Conservation (phyloP, 2,113 vertebrate genomes). For the Apeltes quadracus region DNA sequence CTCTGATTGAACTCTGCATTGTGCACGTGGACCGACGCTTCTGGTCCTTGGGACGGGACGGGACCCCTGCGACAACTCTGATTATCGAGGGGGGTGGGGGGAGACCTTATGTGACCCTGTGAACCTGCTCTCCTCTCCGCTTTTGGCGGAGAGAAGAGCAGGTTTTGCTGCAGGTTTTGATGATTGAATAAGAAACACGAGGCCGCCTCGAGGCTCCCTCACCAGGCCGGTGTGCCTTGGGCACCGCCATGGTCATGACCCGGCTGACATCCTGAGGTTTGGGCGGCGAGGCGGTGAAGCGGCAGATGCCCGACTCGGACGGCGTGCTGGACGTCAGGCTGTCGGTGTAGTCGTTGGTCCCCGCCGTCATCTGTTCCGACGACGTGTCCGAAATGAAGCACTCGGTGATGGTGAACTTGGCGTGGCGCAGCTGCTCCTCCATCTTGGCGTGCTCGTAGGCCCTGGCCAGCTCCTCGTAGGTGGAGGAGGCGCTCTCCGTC, state of each 20-base stretch:
- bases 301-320: conserved; percentile 98
- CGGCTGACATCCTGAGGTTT: conserved; percentile 98
- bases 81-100: conserved; percentile 12
- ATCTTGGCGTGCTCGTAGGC: conserved; percentile 99
- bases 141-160: too few species aligned
- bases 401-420: conserved; percentile 99
- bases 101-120: too few species aligned
- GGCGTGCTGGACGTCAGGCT: conserved; percentile 98
- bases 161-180: too few species aligned
- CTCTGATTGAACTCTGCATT: conserved; percentile 29
- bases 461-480: conserved; percentile 96
- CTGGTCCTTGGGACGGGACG: neutral
- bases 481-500: conserved; percentile 98
- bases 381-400: conserved; percentile 99
- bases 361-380: conserved; percentile 97
- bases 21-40: neutral
- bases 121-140: too few species aligned
- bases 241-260: conserved; percentile 96
- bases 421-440: conserved; percentile 97
- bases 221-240: conserved; percentile 99
- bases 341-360: conserved; percentile 99
- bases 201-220: conserved; percentile 62
- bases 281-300: conserved; percentile 97
- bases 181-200: neutral
- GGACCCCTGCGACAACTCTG: conserved; percentile 43